phyloP scores from a whole-genome alignment of 2,888 invertebrate species.

The Hemaris fuciformis region DNA sequence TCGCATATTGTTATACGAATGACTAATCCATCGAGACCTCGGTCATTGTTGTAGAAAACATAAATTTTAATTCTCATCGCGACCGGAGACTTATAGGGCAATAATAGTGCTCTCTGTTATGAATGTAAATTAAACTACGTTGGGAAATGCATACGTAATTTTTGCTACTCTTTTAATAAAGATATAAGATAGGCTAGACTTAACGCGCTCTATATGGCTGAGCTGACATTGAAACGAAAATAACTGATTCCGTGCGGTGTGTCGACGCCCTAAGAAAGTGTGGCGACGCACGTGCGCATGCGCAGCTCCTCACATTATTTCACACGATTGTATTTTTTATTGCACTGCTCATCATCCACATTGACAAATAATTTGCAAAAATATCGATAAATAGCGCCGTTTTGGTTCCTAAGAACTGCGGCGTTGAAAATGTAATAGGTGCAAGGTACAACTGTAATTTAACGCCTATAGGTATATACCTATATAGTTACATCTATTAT shows the following conservation, averaged over 20 bases:
- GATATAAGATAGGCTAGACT: not conserved
- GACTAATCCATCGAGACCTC: constrained; percentile 3
- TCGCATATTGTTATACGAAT: not conserved
- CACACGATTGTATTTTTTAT: constrained; percentile 35
- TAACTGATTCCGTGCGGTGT: constrained; percentile 33
- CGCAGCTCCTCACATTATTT: constrained; percentile 38
- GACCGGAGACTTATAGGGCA: constrained; percentile 18
- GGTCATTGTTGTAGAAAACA: not conserved
- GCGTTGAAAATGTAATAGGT: not conserved
- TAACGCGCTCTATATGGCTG: not conserved
- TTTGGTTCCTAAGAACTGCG: not conserved
- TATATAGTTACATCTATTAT: not conserved
- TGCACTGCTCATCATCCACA: not conserved
- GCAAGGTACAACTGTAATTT: too few relatives aligned
- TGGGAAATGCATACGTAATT: not conserved
- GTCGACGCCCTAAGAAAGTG: constrained; percentile 39
- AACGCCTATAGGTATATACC: not conserved
- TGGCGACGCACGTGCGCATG: constrained; percentile 43
- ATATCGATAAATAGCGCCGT: not conserved
- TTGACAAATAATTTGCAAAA: not conserved
- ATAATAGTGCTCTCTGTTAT: constrained; percentile 16
- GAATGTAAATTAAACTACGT: not conserved
- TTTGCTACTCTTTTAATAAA: not conserved
- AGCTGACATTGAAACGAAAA: constrained; percentile 32
- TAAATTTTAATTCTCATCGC: constrained; percentile 18